Base-by-base conservation (phyloP, 2,113 vertebrate genomes). In the Nesogale talazaci region DNA sequence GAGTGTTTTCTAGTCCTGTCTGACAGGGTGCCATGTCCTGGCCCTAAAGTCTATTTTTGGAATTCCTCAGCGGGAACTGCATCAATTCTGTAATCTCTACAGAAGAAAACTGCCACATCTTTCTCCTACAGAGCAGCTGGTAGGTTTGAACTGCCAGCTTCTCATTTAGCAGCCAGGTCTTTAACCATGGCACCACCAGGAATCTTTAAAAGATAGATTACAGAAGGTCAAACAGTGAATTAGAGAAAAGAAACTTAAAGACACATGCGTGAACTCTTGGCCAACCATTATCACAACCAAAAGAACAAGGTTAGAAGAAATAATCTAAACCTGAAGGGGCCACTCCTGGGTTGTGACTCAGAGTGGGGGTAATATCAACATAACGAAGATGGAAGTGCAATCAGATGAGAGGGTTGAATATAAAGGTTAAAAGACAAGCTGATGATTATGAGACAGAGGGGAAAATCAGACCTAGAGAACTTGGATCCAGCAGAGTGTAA, bases 211-310 rank as follows among this genome's bases (percentile, higher is more conserved):
- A 92, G 93, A 88, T 14, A 15, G 80, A 92, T 96, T 95, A 94
- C 72, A 94, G 94, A 95, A 97, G 94, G 94, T 95, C 88, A 97
- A 90, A 92, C 88, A 94, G 79, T 89, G 90, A 94, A 92, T 82
- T 83, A 67, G 72, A 86, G 65, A 79, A 86, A 95, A 88, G 89
- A 96, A 88, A 94, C 57, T 93, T 93, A 88, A 31, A 77, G 76
- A 72, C 72, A 75, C 29, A 38, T n/a, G 25, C 94, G 70, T 61
- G 81, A 94, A 70, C 65, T 77, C 83, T 77, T 69, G 77, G 76
- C 87, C 40, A 76, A 87, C 38, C 87, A 56, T 70, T 92, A 77
- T 56, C n/a, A 81, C 91, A 77, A 89, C 74, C 52, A 36, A 86
- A 94, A 96, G 79, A 94, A 80, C 52, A 76, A 79, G 34, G 90